phyloP scores from a whole-genome alignment of 1,140 invertebrate species.

The Trichoplusia ni region DNA sequence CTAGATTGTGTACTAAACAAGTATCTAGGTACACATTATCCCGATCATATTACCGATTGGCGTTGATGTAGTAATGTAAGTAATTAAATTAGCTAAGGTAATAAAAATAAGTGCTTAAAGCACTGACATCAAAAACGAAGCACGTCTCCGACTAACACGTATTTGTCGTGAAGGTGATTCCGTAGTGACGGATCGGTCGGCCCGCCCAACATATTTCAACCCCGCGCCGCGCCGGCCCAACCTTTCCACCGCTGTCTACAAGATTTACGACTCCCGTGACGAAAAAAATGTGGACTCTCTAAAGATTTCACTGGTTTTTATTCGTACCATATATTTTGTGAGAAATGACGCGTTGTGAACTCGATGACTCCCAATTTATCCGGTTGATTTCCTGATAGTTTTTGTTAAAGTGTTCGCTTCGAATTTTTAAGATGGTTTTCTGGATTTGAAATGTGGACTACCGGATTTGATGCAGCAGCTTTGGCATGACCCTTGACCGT shows the following conservation, averaged over 20 bases:
- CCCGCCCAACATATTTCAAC: conserved; percentile 38
- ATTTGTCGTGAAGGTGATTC: conserved; percentile 42
- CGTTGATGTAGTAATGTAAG: too few relatives aligned
- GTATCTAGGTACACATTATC: too few relatives aligned
- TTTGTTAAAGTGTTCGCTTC: conserved; percentile 8
- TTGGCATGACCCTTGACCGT: too few relatives aligned
- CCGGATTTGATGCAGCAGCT: too few relatives aligned
- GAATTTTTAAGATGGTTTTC: too few relatives aligned
- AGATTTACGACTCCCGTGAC: conserved; percentile 39
- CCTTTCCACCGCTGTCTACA: conserved; percentile 28
- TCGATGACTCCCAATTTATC: conserved; percentile 33
- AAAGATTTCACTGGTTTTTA: conserved; percentile 45
- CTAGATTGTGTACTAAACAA: too few relatives aligned
- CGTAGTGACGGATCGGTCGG: conserved; percentile 30
- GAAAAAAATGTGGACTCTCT: conserved; percentile 43
- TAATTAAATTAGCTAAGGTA: too few relatives aligned
- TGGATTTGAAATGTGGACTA: too few relatives aligned
- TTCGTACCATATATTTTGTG: conserved; percentile 46
- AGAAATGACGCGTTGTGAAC: conserved; percentile 40
- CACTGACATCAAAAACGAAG: neutral
- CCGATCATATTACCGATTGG: too few relatives aligned
- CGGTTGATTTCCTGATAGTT: conserved; percentile 18
- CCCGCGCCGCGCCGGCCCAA: neutral
- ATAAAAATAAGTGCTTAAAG: neutral
- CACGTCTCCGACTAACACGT: conserved; percentile 16